Base-by-base conservation (phyloP, 2,888 invertebrate species). In the Drosophila barbarae region DNA sequence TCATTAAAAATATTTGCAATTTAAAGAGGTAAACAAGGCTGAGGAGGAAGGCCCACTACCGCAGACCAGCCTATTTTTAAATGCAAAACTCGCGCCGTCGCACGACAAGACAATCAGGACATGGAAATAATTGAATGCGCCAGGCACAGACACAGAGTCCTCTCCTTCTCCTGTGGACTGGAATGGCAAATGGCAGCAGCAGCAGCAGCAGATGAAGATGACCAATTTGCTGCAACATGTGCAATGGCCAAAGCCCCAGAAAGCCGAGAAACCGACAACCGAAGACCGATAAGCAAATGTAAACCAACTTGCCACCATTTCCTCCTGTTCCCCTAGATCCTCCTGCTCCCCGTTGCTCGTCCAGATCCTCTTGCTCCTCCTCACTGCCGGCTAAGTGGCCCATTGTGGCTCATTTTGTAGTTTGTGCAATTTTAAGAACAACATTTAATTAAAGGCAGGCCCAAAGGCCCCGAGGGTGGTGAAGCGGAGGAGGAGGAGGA, bases 21-120 rank as follows among this genome's bases (percentile, higher is more conserved):
- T 78, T 78, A 71, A 75, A 71, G 60, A 60, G 60, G 38, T 57
- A 53, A 79, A 55, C 42, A 67, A 61, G 72, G 46, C 8, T 5
- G 23, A 13, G 12, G 26, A 23, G 5, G 28, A 39, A 39, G 38
- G 18, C 18, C 7, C 10, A 26, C 26, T 26, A 26, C 26, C 3
- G 6, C 7, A 39, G 21, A 10, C 3, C 8, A 71, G 74, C 80
- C 80, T 79, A 84, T 84, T 79, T 79, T 84, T 79, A 82, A 79
- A 79, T 84, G 83, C 83, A 79, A 76, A 82, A 74, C 72, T 76
- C 61, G 83, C 74, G 72, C 80, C 68, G 72, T 77, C 58, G 80
- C 85, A 83, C 83, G 85, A 84, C 79, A 84, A 80, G 85, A 74
- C 79, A 84, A 83, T 83, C 83, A 84, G 79, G 83, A 79, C 85